Evolutionary conservation across 2,113 vertebrate species (phyloP), one percentile per base, ranked within the genome.

Genomic region (Pollimyrus isidori): DNA sequence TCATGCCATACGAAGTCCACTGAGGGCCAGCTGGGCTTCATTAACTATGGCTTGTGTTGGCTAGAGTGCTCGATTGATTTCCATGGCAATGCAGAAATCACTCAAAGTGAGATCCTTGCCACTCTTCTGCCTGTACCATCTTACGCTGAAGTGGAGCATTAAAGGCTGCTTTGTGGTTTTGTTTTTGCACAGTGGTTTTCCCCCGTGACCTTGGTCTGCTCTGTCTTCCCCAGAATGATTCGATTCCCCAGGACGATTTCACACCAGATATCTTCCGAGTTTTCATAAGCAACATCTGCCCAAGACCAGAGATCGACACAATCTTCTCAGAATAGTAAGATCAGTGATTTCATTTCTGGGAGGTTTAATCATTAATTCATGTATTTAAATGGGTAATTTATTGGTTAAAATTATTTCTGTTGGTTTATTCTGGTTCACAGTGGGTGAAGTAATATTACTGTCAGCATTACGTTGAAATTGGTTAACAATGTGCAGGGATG

Each of bases 291-390:
- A 97, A 97, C 92, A 96, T 99, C 90, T 99, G 98, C 90, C 96
- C 98, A 86, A 95, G 98, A 19, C 96, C 98, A 42, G 98, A 99
- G 94, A 97, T 99, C 15, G 98, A 99, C 95, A 96, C 97, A 94
- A 98, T 99, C 95, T 99, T 99, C 94, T 96, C 97, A 0, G 98
- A 99, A 88, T 96, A 97, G 98, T 99, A 97, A 98, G 98, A 48
- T 23, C 2, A 3, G 2, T 82, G 62, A 46, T 45, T 62, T 69
- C 26, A 86, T 86, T 58, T 87, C 6, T 89, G 11, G 45, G 39
- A 89, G 42, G 10, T 11, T 85, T 21, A 26, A 49, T 49, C 11
- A 49, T 42, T 80, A 5, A 62, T 62, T 62, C 7, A 80, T 42
- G 19, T 42, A 39, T 80, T 80, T 39, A 17, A 76, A 30, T 17